A percentile compares a stretch with the other conserved stretches of the same genome.
Conservation (phyloP, 2,797 vertebrate genomes). For the Lophius americanus region DNA sequence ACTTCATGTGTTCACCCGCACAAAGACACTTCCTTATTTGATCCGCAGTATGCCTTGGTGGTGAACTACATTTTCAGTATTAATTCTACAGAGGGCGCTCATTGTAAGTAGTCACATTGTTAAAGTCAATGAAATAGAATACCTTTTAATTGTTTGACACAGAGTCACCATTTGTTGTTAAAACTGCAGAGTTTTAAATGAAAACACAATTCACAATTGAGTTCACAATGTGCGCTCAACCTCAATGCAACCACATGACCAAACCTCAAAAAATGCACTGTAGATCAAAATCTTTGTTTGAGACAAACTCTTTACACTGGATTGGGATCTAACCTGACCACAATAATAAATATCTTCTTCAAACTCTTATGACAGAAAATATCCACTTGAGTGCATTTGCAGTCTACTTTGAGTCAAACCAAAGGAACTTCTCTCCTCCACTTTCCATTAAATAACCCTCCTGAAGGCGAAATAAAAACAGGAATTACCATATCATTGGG, state of each 20-base stretch:
- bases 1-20: background rate
- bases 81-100: background rate
- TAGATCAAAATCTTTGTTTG: constrained; percentile 64
- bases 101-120: background rate
- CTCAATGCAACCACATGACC: constrained; percentile 44
- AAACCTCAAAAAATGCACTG: constrained; percentile 65
- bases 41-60: background rate
- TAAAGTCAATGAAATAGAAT: background rate
- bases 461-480: constrained; percentile 61
- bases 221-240: constrained; percentile 46
- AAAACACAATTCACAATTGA: constrained; percentile 34
- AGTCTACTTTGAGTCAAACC: constrained; percentile 48
- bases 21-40: background rate
- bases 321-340: constrained; percentile 49
- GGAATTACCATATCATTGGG: constrained; percentile 49
- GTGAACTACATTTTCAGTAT: background rate
- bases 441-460: constrained; percentile 54
- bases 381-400: constrained; percentile 53
- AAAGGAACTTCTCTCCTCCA: constrained; percentile 47
- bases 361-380: constrained; percentile 43
- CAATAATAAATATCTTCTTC: constrained; percentile 46
- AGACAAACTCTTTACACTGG: constrained; percentile 64
- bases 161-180: background rate
- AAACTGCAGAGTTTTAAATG: constrained; percentile 31
- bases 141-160: constrained; percentile 26